phyloP scores from a whole-genome alignment of 2,113 vertebrate species.

The Onychostruthus taczanowskii region DNA sequence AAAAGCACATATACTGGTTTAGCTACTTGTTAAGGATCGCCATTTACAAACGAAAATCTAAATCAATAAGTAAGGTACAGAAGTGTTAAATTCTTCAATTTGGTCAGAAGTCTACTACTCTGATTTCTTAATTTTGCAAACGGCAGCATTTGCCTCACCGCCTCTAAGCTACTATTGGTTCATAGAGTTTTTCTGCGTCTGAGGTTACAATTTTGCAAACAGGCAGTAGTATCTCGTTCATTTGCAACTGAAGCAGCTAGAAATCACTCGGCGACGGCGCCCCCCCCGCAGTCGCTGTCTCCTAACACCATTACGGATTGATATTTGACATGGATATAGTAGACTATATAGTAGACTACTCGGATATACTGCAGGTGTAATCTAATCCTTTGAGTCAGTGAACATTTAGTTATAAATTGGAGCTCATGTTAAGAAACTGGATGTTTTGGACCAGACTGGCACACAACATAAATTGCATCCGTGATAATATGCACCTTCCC shows the following conservation, averaged over 20 bases:
- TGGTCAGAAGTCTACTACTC: slow-evolving; percentile 74
- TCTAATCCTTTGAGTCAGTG: slow-evolving; percentile 84
- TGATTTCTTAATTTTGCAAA: slow-evolving; percentile 61
- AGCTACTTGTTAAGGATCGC: slow-evolving; percentile 74
- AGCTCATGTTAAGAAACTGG: slow-evolving; percentile 78
- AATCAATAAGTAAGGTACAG: slow-evolving; percentile 73
- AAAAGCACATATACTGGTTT: slow-evolving; percentile 76
- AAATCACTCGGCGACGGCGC: slow-evolving; percentile 43
- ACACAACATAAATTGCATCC: slow-evolving; percentile 95
- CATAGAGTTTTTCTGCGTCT: slow-evolving; percentile 52
- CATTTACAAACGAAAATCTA: slow-evolving; percentile 71
- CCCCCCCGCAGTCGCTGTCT: slow-evolving; percentile 31
- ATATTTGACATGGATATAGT: slow-evolving; percentile 41
- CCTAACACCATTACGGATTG: slow-evolving; percentile 46
- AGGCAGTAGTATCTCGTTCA: slow-evolving; percentile 57
- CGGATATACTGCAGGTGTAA: slow-evolving; percentile 75
- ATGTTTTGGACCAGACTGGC: slow-evolving; percentile 86
- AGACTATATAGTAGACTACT: slow-evolving; percentile 63
- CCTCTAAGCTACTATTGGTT: slow-evolving; percentile 68
- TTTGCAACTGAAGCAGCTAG: slow-evolving; percentile 67
- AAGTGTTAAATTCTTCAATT: slow-evolving; percentile 72
- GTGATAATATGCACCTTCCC: slow-evolving; percentile 91
- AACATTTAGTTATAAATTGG: slow-evolving; percentile 80
- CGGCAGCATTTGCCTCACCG: slow-evolving; percentile 67
- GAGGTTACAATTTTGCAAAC: slow-evolving; percentile 63